Conservation (phyloP, 2,113 vertebrate species). For the Rhea pennata region DNA sequence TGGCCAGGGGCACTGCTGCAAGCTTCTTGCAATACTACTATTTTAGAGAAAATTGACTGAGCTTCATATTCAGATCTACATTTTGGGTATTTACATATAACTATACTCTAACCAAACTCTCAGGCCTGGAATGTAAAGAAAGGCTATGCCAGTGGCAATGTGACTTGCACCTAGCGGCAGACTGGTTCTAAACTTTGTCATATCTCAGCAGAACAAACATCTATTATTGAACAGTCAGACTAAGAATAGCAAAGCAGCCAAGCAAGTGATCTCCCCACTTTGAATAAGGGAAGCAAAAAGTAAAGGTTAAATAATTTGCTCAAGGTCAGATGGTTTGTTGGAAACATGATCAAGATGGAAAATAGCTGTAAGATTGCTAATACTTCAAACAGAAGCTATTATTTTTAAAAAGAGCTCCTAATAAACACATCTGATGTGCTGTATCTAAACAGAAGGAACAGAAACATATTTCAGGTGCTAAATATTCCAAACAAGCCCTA, state of each 20-base stretch:
- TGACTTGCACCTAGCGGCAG: not conserved
- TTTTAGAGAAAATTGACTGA: not conserved
- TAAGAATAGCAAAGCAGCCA: slow-evolving; percentile 44
- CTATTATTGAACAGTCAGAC: slow-evolving; percentile 46
- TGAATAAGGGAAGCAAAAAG: not conserved
- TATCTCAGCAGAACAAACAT: slow-evolving; percentile 44
- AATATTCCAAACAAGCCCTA: slow-evolving; percentile 1
- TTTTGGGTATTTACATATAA: not conserved
- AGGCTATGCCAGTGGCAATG: not conserved
- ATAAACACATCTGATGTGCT: not conserved
- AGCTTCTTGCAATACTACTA: not conserved
- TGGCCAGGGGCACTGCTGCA: not conserved
- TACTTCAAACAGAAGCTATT: not conserved
- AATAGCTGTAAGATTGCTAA: not conserved
- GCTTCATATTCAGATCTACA: not conserved
- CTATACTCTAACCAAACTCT: not conserved
- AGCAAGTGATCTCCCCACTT: slow-evolving; percentile 3
- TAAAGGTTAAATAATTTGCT: slow-evolving; percentile 25
- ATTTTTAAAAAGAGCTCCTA: not conserved
- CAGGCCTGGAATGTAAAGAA: not conserved
- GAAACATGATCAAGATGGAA: not conserved
- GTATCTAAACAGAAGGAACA: not conserved
- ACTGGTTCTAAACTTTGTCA: slow-evolving; percentile 1
- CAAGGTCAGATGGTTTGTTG: not conserved
- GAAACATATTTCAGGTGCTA: not conserved